Evolutionary conservation across 2,113 vertebrate species (phyloP), one percentile per base, ranked within the genome.

Genomic region (Malaclemys terrapin): DNA sequence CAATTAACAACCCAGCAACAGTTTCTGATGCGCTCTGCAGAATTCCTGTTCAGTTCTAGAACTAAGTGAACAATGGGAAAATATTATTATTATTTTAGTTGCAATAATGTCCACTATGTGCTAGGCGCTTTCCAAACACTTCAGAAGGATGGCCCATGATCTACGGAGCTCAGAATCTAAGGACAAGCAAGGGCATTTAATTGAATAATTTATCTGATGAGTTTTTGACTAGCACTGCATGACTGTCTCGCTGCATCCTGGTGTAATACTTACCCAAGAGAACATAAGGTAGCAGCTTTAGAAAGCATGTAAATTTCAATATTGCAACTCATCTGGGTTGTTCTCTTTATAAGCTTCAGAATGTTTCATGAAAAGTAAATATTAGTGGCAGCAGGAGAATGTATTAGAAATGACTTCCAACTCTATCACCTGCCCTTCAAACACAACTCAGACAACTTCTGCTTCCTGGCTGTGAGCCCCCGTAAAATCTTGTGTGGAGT

Each of bases 131-230:
- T 24, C 31, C 45, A 75, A 5, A 87, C 24, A 3, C 47, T 80
- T 47, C 38, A 72, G 69, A 49, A 80, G 16, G 31, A 35, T 2
- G 0, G 59, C 59, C 57, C 13, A 8, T 83, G 31, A 57, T 42
- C 52, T 53, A 8, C 20, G 12, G 90, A 84, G 59, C 59, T 80
- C 38, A 54, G 13, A 53, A 53, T 84, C 57, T 62, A 75, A 75
- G 57, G 72, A 4, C 42, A 79, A 57, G 35, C 52, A 72, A 38
- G 65, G n/a, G 17, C 65, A 38, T 38, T 85, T 76, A 50, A 11
- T 20, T 79, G 82, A 52, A 86, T 94, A 57, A 79, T 82, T 56
- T 3, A 52, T 79, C 86, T 79, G 82, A 50, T 89, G 54, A 52
- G 42, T 82, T 91, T 52, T 79, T 85, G 49, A 38, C 54, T 24